Conservation (phyloP, 1,140 invertebrate genomes). For the Drosophila subobscura region DNA sequence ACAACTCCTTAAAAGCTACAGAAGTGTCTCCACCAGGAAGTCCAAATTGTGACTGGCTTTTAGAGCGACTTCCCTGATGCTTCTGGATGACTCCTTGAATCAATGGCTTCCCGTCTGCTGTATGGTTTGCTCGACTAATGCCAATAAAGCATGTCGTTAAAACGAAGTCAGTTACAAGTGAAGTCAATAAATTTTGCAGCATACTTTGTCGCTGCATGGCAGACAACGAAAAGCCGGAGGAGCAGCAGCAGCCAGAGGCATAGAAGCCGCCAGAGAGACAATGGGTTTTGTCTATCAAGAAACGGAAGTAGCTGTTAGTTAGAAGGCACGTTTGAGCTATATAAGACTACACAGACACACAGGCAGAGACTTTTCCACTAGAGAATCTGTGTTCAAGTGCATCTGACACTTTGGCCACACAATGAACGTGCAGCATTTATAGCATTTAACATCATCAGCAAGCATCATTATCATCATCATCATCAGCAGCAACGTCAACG, state of each 20-base stretch:
- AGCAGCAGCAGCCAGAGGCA: too few relatives aligned
- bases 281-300: slow-evolving; percentile 26
- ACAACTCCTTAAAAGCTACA: slow-evolving; percentile 3
- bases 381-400: slow-evolving; percentile 16
- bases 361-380: slow-evolving; percentile 1
- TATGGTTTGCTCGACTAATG: slow-evolving; percentile 1
- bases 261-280: slow-evolving; percentile 9
- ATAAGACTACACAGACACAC: slow-evolving; percentile 15
- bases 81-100: too few relatives aligned
- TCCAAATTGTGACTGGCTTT: too few relatives aligned
- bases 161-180: slow-evolving; percentile 36
- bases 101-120: not conserved
- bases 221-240: slow-evolving; percentile 8
- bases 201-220: slow-evolving; percentile 58
- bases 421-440: slow-evolving; percentile 66
- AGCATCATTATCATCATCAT: slow-evolving; percentile 39
- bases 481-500: slow-evolving; percentile 9
- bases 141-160: slow-evolving; percentile 16
- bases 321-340: slow-evolving; percentile 60
- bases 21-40: too few relatives aligned
- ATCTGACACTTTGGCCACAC: slow-evolving; percentile 67
- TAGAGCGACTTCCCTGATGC: too few relatives aligned
- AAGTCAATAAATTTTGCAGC: slow-evolving; percentile 69
- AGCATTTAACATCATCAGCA: slow-evolving; percentile 41
- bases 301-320: slow-evolving; percentile 68